These are phyloP conservation scores for Theodoxus fluviatilis DNA, from an alignment of 2,888 invertebrate species.

Conservation along the genomic window DNA sequence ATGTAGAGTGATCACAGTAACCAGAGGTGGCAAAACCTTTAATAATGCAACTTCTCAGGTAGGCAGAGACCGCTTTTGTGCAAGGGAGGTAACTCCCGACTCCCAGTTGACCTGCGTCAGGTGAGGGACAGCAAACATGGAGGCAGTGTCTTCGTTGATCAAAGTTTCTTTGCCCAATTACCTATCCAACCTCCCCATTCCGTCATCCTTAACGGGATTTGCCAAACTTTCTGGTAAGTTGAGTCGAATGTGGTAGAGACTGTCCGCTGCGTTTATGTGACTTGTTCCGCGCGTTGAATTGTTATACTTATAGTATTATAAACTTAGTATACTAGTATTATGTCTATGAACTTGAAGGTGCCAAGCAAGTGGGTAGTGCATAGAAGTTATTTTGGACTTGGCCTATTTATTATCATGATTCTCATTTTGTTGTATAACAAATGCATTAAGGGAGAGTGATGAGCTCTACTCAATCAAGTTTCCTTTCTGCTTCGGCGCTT, in stretches of 20 bases:
- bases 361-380: background rate
- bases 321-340: background rate
- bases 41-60: too few relatives aligned
- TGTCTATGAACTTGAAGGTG: background rate
- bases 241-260: constrained; percentile 20
- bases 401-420: constrained; percentile 16
- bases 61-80: too few relatives aligned
- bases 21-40: too few relatives aligned
- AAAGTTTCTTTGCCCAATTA: constrained; percentile 85
- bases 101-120: too few relatives aligned
- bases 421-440: too few relatives aligned
- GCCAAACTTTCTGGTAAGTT: constrained; percentile 83
- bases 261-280: background rate
- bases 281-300: too few relatives aligned
- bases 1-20: too few relatives aligned
- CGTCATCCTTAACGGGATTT: constrained; percentile 84
- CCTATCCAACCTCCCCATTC: constrained; percentile 82
- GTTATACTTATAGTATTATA: background rate
- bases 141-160: constrained; percentile 78
- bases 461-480: too few relatives aligned
- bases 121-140: too few relatives aligned
- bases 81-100: constrained; percentile 27
- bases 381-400: too few relatives aligned
- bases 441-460: too few relatives aligned
- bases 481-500: too few relatives aligned